These are phyloP conservation scores for Balearica regulorum DNA, from an alignment of 2,797 vertebrate genomes.

Conservation along the genomic window DNA sequence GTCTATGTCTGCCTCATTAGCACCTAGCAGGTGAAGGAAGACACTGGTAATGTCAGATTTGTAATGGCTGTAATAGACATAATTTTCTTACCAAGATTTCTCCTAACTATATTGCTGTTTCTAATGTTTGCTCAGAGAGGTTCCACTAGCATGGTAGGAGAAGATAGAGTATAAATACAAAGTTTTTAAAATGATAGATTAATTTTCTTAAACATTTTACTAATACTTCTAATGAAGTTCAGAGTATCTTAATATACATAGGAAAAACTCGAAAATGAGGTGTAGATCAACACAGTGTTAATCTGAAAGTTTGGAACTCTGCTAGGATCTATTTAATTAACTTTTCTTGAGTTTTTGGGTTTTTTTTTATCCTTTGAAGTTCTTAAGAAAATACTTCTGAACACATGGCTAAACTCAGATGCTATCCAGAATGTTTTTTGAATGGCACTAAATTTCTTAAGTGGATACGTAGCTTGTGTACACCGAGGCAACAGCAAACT, in stretches of 20 bases:
- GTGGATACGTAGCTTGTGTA: background rate
- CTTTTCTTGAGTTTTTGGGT: background rate
- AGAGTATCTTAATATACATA: background rate
- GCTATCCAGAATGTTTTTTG: background rate
- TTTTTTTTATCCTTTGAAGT: background rate
- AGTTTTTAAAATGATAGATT: accelerated
- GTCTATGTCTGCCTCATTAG: background rate
- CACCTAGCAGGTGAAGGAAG: background rate
- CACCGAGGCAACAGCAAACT: background rate
- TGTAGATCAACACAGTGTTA: background rate
- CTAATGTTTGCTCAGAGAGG: background rate
- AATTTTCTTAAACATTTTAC: background rate
- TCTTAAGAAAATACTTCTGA: background rate
- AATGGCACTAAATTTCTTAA: background rate
- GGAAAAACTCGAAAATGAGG: background rate
- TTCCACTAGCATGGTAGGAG: background rate
- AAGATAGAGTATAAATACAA: background rate
- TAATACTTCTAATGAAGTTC: background rate
- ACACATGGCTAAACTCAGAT: background rate
- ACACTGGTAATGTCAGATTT: background rate
- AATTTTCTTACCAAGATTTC: background rate
- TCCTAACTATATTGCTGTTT: background rate
- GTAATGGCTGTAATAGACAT: background rate
- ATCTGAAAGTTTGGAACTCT: background rate
- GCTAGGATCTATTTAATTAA: background rate